A percentile compares a stretch with the other conserved stretches of the same genome.
phyloP scores from a whole-genome alignment of 2,113 vertebrate genomes.

The Megalops atlanticus region DNA sequence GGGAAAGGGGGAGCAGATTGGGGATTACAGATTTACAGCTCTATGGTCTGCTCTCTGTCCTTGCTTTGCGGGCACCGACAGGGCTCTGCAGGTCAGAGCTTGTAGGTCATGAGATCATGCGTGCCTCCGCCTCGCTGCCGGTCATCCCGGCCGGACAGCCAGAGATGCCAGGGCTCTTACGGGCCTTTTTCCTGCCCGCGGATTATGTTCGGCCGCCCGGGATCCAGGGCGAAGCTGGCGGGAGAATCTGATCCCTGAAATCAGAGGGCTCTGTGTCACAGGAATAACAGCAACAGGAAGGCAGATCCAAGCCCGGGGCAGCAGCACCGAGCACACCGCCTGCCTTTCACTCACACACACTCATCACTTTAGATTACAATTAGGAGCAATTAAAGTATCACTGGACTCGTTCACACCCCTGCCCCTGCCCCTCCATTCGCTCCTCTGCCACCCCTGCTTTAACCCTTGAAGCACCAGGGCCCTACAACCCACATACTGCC shows the following conservation, averaged over 20 bases:
- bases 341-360: slow-evolving; percentile 14
- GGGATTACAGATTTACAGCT: neutral
- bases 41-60: neutral
- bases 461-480: neutral
- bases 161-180: slow-evolving; percentile 39
- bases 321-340: neutral
- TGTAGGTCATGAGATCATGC: slow-evolving; percentile 32
- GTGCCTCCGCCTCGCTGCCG: slow-evolving; percentile 45
- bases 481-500: too few species aligned
- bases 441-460: neutral
- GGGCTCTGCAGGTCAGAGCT: neutral
- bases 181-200: slow-evolving; percentile 48
- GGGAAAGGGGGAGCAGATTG: neutral
- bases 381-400: slow-evolving; percentile 50
- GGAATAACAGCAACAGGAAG: slow-evolving; percentile 62
- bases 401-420: slow-evolving; percentile 47
- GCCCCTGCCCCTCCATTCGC: neutral
- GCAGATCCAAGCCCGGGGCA: slow-evolving; percentile 35
- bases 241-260: slow-evolving; percentile 54
- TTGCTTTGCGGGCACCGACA: too few species aligned
- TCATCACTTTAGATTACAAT: slow-evolving; percentile 56
- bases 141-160: slow-evolving; percentile 40
- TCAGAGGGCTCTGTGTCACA: slow-evolving; percentile 47
- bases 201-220: slow-evolving; percentile 57
- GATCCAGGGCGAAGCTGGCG: slow-evolving; percentile 59